Conservation (phyloP, 2,113 vertebrate species). For the Ranitomeya imitator region DNA sequence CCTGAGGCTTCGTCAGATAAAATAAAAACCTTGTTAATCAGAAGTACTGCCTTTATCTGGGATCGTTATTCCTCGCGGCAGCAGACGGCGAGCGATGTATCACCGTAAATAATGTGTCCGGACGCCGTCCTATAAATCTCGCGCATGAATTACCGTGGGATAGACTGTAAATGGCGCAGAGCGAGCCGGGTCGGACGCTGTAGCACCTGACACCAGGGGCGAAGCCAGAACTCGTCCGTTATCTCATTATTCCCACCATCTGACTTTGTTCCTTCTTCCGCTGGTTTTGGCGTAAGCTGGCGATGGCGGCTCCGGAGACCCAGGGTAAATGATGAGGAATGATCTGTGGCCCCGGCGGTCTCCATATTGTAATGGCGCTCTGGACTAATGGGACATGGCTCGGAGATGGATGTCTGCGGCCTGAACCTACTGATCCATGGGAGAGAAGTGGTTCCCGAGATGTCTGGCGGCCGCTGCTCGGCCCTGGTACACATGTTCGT, state of each 20-base stretch:
- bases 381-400: too few species aligned
- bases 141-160: background rate
- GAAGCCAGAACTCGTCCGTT: background rate
- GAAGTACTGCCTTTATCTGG: background rate
- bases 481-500: too few species aligned
- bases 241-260: background rate
- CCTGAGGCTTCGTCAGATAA: background rate
- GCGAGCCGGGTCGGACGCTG: background rate
- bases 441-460: background rate
- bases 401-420: too few species aligned
- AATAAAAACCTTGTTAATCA: conserved; percentile 26
- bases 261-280: background rate
- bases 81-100: background rate
- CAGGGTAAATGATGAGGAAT: background rate
- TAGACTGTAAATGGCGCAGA: background rate
- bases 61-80: background rate
- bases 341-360: background rate
- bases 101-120: background rate
- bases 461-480: background rate
- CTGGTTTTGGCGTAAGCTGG: background rate
- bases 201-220: background rate
- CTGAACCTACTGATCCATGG: background rate
- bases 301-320: background rate
- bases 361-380: background rate
- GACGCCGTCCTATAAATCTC: background rate